Base-by-base conservation (phyloP, 1,140 invertebrate species). In the Drosophila takahashii region DNA sequence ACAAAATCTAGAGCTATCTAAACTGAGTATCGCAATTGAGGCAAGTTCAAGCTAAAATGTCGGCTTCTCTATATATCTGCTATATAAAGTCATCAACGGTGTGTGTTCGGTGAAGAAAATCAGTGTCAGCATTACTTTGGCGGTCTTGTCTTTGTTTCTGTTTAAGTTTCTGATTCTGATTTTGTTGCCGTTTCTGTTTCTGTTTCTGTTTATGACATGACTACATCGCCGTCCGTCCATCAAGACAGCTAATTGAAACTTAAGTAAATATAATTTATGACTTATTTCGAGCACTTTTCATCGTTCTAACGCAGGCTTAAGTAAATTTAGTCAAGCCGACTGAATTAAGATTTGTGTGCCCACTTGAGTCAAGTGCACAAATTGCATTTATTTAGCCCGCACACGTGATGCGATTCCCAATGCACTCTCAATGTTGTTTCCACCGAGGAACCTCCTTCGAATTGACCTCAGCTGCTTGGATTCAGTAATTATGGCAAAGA, bases 251-350 rank as follows among this genome's bases (percentile, higher is more conserved):
- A 48, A 67, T 50, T 54, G 75, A 83, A 87, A 77, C 71, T 72
- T 73, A 89, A 83, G 65, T 89, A 89, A 87, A 89, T 87, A 79
- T 83, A 87, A 87, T 87, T 87, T 83, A 89, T 77, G 83, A 76
- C 54, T 75, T 75, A 47, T 65, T 62, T 36, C 75, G 27, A 51
- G 15, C 60, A 36, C 66, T 58, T 36, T 51, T 71, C 51, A 39
- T 44, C 58, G 36, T 41, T 77, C 79, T 74, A 61, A 77, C 56
- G 47, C 56, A 39, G 60, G 41, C 69, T 66, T 86, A 86, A 80
- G 64, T 75, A 81, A 85, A 85, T 71, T 70, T 71, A 71, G 65
- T 71, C 41, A 27, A 22, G 15, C 26, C 50, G 53, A 77, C 77
- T 77, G 84, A 85, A 85, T 81, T 86, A 86, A 85, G 81, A 85